Base-by-base conservation (phyloP, 2,797 vertebrate genomes). In the Loriculus beryllinus region DNA sequence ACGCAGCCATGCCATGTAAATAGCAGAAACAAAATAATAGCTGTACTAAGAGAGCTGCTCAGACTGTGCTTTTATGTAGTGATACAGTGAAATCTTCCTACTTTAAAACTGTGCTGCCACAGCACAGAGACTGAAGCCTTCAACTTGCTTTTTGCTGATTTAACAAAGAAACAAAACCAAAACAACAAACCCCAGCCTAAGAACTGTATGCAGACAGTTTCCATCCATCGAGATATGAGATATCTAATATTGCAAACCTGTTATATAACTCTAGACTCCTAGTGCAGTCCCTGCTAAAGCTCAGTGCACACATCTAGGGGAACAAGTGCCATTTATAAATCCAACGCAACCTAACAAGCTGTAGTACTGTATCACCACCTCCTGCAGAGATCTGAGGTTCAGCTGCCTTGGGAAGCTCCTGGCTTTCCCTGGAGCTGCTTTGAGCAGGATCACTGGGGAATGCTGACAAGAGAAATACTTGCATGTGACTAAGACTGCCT, bases 401-500 rank as follows among this genome's bases (percentile, higher is more conserved):
- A 31, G 39, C 43, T 64, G 63, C 35, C 9, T 7, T 21, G 4
- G 19, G 25, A 21, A 69, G 45, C 31, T 64, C 67, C 35, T 0
- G 0, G 17, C 25, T 74, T 56, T 52, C 51, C 40, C 72, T n/a
- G 14, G 11, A 0, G 1, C 42, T 65, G 19, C 45, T 33, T 40
- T 20, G 28, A 39, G 40, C 59, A 15, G 51, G 15, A 11, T 37
- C 45, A 45, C 45, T 18, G 4, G 7, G 42, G 18, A 45, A 20
- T 2, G 10, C 22, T 22, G 17, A 47, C 17, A 29, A 18, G 54
- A 54, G 47, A 75, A 49, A 49, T 12, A 23, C 19, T 29, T 43
- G 39, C 20, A 22, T 2, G 0, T 1, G 5, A 2, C 22, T 57
- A 4, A 16, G 14, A n/a, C 28, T 78, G 22, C 23, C 60, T 51